Evolutionary conservation across 2,797 vertebrate genomes (phyloP).

Genomic region (Phoebastria nigripes): DNA sequence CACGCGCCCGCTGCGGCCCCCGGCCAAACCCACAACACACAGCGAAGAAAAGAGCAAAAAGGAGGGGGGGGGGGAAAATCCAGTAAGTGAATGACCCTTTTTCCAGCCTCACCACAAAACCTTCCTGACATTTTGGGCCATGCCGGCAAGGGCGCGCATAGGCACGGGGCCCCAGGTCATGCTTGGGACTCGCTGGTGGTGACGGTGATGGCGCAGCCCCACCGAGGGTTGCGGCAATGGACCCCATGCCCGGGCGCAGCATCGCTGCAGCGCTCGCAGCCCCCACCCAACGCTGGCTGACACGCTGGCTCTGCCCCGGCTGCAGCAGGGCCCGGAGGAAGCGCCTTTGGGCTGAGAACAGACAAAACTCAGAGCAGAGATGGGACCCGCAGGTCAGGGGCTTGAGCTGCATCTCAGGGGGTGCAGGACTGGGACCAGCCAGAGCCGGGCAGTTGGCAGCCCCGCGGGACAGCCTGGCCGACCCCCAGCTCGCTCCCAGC

Average conservation of each 20-base stretch:
- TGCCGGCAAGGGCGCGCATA: not conserved
- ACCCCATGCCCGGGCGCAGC: fast-evolving
- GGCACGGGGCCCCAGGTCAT: not conserved
- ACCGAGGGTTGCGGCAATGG: fast-evolving
- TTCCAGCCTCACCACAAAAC: constrained; percentile 8
- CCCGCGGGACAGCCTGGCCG: fast-evolving
- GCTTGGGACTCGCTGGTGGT: not conserved
- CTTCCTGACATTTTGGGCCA: not conserved
- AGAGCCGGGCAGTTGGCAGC: not conserved
- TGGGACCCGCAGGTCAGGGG: not conserved
- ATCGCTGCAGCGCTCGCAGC: not conserved
- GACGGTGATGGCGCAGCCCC: not conserved
- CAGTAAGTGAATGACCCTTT: not conserved
- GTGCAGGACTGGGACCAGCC: not conserved
- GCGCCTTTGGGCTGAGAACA: not conserved
- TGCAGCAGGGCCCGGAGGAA: not conserved
- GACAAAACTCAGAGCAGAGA: not conserved
- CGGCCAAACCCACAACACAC: constrained; percentile 18
- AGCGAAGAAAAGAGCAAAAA: not conserved
- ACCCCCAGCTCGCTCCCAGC: not conserved
- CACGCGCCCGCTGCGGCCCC: not conserved
- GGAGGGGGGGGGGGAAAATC: not conserved
- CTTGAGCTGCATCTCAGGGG: not conserved
- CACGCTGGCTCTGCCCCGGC: not conserved
- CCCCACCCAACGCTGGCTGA: not conserved